phyloP scores from a whole-genome alignment of 2,888 invertebrate genomes.

The Empis livida region DNA sequence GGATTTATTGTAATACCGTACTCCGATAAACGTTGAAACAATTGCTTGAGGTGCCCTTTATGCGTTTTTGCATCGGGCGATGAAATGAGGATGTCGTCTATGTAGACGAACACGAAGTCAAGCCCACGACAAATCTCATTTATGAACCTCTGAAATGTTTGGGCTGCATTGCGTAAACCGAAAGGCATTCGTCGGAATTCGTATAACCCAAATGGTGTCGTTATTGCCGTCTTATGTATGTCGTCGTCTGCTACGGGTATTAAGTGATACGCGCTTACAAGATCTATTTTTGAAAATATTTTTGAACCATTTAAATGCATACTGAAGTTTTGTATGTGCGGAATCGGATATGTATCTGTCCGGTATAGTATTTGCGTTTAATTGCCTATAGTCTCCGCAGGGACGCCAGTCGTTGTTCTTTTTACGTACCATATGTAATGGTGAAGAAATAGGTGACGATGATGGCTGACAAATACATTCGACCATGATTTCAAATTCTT shows the following conservation, averaged over 20 bases:
- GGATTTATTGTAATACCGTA: conserved; percentile 1
- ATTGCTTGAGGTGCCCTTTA: background rate
- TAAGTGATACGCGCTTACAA: background rate
- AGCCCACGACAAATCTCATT: background rate
- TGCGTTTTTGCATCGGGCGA: background rate
- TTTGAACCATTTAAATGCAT: background rate
- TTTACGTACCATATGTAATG: conserved; percentile 1
- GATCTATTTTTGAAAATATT: conserved; percentile 3
- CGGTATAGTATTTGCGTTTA: conserved; percentile 3
- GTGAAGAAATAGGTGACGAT: background rate
- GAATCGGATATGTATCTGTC: conserved; percentile 5
- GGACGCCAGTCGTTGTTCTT: conserved; percentile 1
- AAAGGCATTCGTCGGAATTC: background rate
- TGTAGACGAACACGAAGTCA: background rate
- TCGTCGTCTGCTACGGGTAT: background rate
- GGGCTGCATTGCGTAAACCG: background rate
- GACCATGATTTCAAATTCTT: conserved; percentile 1
- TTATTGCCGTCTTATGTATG: background rate
- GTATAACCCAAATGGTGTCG: background rate
- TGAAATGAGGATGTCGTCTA: background rate
- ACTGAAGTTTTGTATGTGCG: conserved; percentile 2
- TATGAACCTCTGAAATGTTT: background rate
- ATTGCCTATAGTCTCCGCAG: conserved; percentile 4
- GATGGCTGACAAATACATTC: conserved; percentile 4
- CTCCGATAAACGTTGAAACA: background rate